Evolutionary conservation across 2,888 invertebrate genomes (phyloP).

Genomic region (Mechanitis messenoides): DNA sequence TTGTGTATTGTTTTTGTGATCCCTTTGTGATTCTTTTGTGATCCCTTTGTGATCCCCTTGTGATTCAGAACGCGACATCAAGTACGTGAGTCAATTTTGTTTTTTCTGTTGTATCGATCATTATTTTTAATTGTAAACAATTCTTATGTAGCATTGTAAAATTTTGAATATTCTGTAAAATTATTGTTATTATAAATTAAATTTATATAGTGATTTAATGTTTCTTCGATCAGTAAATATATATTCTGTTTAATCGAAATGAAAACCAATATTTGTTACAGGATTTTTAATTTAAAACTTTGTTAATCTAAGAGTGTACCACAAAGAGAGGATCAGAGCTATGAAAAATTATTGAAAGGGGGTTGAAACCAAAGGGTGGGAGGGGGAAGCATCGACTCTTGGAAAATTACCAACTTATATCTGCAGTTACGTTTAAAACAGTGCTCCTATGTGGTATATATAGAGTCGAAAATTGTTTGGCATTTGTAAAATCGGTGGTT

Average conservation of each 20-base stretch:
- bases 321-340: slow-evolving; percentile 74
- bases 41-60: background rate
- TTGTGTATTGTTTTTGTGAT: slow-evolving; percentile 13
- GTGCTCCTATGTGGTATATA: slow-evolving; percentile 21
- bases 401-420: slow-evolving; percentile 48
- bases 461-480: slow-evolving; percentile 34
- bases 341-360: slow-evolving; percentile 77
- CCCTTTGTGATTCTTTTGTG: slow-evolving; percentile 6
- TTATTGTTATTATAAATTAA: too few relatives aligned
- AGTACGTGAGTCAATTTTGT: too few relatives aligned
- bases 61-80: background rate
- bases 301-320: slow-evolving; percentile 73
- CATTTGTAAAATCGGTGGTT: slow-evolving; percentile 22
- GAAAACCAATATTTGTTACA: slow-evolving; percentile 58
- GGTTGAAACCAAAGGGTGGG: slow-evolving; percentile 52
- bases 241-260: slow-evolving; percentile 32
- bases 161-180: too few relatives aligned
- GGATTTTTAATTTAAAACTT: slow-evolving; percentile 74
- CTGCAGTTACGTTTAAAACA: slow-evolving; percentile 29
- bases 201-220: too few relatives aligned
- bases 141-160: too few relatives aligned
- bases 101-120: too few relatives aligned
- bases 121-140: background rate
- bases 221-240: too few relatives aligned
- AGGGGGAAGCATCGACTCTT: slow-evolving; percentile 64